Conservation (phyloP, 2,797 vertebrate species). For the Hydrophis major region DNA sequence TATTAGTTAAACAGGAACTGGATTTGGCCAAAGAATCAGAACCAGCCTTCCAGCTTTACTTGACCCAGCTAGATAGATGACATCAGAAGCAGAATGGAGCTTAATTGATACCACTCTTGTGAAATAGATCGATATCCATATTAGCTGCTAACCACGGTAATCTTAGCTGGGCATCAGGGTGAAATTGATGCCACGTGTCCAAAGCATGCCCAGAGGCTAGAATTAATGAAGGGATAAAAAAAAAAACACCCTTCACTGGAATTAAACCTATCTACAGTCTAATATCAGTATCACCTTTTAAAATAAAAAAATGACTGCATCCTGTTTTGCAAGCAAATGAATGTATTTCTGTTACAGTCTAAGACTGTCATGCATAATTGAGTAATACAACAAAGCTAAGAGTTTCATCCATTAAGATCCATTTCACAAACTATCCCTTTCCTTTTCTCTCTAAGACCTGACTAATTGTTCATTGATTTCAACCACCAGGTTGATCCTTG, state of each 20-base stretch:
- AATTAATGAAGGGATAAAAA: neutral
- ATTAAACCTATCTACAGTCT: neutral
- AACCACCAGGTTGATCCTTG: slow-evolving; percentile 13
- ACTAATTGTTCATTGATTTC: accelerated
- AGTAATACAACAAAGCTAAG: slow-evolving; percentile 28
- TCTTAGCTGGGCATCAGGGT: neutral
- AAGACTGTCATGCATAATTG: accelerated
- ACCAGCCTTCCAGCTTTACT: neutral
- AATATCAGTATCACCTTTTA: neutral
- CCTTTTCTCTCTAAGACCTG: slow-evolving; percentile 1
- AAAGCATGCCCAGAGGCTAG: neutral
- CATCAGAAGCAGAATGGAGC: neutral
- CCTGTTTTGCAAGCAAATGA: slow-evolving; percentile 9
- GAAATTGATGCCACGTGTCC: neutral
- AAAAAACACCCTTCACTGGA: neutral
- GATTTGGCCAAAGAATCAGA: neutral
- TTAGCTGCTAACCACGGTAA: neutral
- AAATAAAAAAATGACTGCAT: neutral
- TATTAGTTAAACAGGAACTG: neutral
- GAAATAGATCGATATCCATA: neutral
- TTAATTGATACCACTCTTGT: neutral
- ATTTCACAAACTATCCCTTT: neutral
- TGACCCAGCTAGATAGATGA: neutral
- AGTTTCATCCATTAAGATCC: slow-evolving; percentile 7
- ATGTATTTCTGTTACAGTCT: accelerated